Evolutionary conservation across 2,113 vertebrate species (phyloP), one percentile per base, ranked within the genome.

Genomic region (Girardinichthys multiradiatus): DNA sequence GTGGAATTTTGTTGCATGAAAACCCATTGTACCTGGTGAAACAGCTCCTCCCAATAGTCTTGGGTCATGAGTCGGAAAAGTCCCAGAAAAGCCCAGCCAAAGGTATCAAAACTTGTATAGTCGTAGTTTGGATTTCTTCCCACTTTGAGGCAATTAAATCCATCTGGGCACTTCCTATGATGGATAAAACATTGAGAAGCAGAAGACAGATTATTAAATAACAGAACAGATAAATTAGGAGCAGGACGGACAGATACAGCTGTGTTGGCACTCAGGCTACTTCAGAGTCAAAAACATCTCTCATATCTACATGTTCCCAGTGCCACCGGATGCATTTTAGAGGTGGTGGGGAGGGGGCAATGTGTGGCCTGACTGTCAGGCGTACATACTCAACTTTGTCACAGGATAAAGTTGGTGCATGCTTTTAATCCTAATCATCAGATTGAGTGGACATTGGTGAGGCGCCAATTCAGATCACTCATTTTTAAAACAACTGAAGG

Each of bases 61-160:
- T 99, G 97, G 0, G 97, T 99, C 97, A 99, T 99, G 26, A 99
- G 95, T 64, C 97, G 94, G 82, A 99, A 99, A 42, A 99, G 93
- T 0, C 95, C 96, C 3, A 99, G 95, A 72, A 99, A 99, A 24
- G 97, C 97, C 97, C 97, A 99, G 72, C 97, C 97, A 12, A 99
- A 99, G 68, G 95, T 96, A 79, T 99, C 97, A 62, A 99, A 99
- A 82, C 97, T 99, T 65, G 97, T 99, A 86, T 99, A 99, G 78
- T 95, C 95, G 0, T 98, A 97, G 92, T 99, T 97, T 31, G 97
- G 97, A 90, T 99, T 99, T 59, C 94, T 93, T 3, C 98, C 97
- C 0, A 96, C 92, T 89, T 97, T 99, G 27, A 98, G 84, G 89
- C 98, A 99, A 62, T 93, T 93, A 72, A 96, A 99, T 58, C 96